These are phyloP conservation scores for Pomatostomus ruficeps DNA, from an alignment of 2,113 vertebrate species.

Conservation along the genomic window DNA sequence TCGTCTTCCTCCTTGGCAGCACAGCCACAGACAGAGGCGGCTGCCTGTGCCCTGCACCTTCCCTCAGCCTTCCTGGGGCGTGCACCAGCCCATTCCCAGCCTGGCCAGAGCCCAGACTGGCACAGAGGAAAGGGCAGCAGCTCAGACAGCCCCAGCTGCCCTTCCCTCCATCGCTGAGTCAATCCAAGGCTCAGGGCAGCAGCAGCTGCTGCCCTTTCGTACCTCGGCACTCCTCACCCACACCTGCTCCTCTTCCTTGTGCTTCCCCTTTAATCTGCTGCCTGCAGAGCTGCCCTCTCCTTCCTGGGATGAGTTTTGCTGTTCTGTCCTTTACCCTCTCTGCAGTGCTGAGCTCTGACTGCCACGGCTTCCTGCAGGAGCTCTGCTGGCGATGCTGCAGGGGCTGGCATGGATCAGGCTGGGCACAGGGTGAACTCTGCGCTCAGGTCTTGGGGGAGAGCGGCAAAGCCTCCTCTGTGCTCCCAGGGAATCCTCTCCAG, in stretches of 20 bases:
- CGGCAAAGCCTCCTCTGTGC: neutral
- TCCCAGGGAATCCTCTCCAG: neutral
- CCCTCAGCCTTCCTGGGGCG: neutral
- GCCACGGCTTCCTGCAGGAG: rapidly evolving
- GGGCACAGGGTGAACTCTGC: neutral
- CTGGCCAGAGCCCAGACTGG: neutral
- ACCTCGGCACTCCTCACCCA: neutral
- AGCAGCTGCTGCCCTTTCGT: neutral
- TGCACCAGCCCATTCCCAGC: neutral
- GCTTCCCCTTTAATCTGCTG: neutral
- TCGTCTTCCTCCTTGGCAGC: neutral
- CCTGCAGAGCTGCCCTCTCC: neutral
- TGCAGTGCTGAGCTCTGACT: neutral
- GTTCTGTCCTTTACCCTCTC: rapidly evolving
- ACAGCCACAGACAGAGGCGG: rapidly evolving
- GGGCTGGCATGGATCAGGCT: rapidly evolving
- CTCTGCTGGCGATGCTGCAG: neutral
- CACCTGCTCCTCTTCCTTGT: neutral
- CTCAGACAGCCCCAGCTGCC: neutral
- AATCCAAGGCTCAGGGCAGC: neutral
- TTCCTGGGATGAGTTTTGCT: neutral
- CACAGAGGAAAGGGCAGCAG: neutral
- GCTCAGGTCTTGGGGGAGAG: rapidly evolving
- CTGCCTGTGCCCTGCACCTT: rapidly evolving
- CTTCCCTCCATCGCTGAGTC: rapidly evolving